Evolutionary conservation across 2,797 vertebrate genomes (phyloP).

Genomic region (Tokudaia tokunoshimensis): DNA sequence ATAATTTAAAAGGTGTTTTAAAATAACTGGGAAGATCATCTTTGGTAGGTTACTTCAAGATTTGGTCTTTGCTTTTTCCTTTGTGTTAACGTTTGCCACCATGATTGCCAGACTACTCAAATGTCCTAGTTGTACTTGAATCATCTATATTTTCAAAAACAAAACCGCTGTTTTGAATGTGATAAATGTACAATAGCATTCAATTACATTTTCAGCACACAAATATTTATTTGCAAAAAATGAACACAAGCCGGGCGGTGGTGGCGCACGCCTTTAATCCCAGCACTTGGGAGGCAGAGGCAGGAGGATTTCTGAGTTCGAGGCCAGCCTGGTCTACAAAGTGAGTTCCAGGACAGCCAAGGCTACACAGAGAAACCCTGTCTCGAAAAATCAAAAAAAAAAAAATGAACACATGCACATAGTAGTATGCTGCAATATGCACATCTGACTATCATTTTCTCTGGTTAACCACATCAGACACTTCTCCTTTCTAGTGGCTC

Average conservation of each 20-base stretch:
- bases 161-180: background rate
- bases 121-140: conserved; percentile 5
- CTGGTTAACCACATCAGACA: background rate
- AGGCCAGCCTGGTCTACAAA: too few relatives aligned
- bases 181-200: background rate
- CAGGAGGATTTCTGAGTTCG: too few relatives aligned
- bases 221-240: background rate
- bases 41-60: background rate
- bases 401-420: conserved; percentile 15
- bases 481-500: background rate
- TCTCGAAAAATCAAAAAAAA: too few relatives aligned
- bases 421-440: background rate
- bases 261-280: too few relatives aligned
- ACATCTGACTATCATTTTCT: background rate
- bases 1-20: background rate
- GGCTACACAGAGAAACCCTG: too few relatives aligned
- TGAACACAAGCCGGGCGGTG: too few relatives aligned
- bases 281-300: too few relatives aligned
- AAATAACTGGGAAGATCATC: background rate
- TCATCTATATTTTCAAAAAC: conserved; percentile 3
- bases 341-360: too few relatives aligned
- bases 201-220: background rate
- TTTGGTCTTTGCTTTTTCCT: background rate
- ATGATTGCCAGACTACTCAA: background rate
- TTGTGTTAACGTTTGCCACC: background rate